Conservation (phyloP, 2,888 invertebrate genomes). For the Drosophila recens region DNA sequence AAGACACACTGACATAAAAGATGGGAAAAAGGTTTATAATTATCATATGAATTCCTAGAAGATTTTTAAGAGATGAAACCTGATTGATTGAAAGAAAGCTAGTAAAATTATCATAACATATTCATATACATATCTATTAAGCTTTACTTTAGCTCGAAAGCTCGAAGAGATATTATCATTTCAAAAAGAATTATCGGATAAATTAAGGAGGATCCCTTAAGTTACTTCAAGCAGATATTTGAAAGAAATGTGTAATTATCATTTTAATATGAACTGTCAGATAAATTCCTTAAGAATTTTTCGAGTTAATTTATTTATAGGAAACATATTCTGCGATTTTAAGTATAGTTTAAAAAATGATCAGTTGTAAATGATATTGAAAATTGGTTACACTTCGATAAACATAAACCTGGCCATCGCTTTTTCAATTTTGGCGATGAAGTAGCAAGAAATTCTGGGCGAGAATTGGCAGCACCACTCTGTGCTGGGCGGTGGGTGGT, state of each 20-base stretch:
- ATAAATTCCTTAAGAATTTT: not conserved
- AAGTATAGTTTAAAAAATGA: not conserved
- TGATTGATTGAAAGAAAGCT: no score
- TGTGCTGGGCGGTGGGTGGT: not conserved
- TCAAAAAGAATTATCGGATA: no score
- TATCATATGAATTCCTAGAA: not conserved
- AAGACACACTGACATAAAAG: no score
- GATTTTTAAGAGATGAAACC: no score
- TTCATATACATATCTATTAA: no score
- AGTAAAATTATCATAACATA: no score
- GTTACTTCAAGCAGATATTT: not conserved
- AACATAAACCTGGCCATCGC: constrained; percentile 48
- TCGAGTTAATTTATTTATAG: not conserved
- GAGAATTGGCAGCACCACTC: constrained; percentile 52
- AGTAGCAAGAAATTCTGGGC: constrained; percentile 54
- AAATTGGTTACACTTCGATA: not conserved
- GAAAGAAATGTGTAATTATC: not conserved
- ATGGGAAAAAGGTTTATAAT: not conserved
- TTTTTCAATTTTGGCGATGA: constrained; percentile 77
- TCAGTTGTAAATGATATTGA: constrained; percentile 36
- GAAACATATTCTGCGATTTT: not conserved
- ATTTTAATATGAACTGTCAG: not conserved
- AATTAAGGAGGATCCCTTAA: no score
- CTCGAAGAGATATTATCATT: no score
- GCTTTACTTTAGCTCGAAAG: no score